Percentiles rank a stretch among this genome's conserved stretches.
These are phyloP conservation scores for Hydrolagus affinis DNA, from an alignment of 2,113 vertebrate species.

Conservation along the genomic window DNA sequence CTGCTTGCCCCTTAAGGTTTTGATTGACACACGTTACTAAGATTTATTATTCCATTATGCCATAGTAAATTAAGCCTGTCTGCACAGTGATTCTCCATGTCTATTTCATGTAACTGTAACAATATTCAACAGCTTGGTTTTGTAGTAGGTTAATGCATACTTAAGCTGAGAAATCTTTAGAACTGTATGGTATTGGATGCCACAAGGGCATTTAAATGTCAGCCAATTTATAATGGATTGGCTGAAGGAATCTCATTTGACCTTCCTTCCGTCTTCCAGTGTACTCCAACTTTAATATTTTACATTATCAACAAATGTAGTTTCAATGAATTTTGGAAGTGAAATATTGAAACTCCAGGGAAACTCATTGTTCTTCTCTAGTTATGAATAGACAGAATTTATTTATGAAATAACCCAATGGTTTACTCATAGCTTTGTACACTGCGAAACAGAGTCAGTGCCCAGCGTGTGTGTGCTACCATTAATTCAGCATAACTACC, in stretches of 20 bases:
- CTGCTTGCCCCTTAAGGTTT: not conserved
- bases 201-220: not conserved
- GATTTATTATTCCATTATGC: not conserved
- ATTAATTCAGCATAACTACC: not conserved
- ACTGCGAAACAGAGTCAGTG: not conserved
- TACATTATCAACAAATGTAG: not conserved
- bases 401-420: slow-evolving; percentile 17
- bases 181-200: not conserved
- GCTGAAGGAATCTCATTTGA: not conserved
- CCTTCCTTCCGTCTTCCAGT: not conserved
- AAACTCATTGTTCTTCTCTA: slow-evolving; percentile 2
- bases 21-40: not conserved
- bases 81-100: not conserved
- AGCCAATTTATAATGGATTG: slow-evolving; percentile 12
- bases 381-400: not conserved
- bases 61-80: not conserved
- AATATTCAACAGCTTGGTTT: not conserved
- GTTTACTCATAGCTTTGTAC: not conserved
- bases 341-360: not conserved
- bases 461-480: not conserved
- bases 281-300: slow-evolving; percentile 18
- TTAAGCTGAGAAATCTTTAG: not conserved
- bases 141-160: not conserved
- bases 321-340: not conserved
- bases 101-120: not conserved